These are phyloP conservation scores for Agelastica alni DNA, from an alignment of 2,888 invertebrate genomes.

Conservation along the genomic window DNA sequence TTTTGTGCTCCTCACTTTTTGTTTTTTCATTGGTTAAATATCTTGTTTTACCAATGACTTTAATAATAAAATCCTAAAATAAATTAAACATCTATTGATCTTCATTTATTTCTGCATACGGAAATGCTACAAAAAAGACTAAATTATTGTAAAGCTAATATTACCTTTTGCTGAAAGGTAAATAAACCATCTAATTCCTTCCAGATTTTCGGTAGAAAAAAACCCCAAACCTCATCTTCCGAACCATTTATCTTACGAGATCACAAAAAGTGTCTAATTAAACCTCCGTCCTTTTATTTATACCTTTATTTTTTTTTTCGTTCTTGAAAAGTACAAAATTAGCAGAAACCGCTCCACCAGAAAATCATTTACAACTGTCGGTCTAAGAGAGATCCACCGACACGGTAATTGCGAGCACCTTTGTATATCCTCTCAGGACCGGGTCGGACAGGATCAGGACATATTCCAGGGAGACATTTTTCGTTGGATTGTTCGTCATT, in stretches of 20 bases:
- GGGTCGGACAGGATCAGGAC: too few relatives aligned
- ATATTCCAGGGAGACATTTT: too few relatives aligned
- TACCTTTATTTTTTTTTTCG: conserved; percentile 14
- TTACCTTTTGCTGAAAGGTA: not conserved
- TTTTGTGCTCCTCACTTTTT: too few relatives aligned
- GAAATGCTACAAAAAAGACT: too few relatives aligned
- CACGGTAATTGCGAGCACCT: conserved; percentile 38
- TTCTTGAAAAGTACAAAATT: conserved; percentile 23
- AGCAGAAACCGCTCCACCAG: conserved; percentile 26
- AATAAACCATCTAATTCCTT: not conserved
- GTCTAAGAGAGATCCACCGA: conserved; percentile 1
- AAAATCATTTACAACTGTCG: conserved; percentile 34
- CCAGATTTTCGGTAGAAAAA: conserved; percentile 12
- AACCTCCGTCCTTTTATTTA: conserved; percentile 5
- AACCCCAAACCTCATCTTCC: conserved; percentile 7
- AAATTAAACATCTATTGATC: not conserved
- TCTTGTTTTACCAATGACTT: too few relatives aligned
- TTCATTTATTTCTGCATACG: too few relatives aligned
- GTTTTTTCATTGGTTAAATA: too few relatives aligned
- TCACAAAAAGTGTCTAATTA: conserved; percentile 21
- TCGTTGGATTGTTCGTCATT: too few relatives aligned
- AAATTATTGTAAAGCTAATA: too few relatives aligned
- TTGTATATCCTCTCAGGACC: not conserved
- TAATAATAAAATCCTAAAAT: too few relatives aligned
- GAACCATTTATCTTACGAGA: conserved; percentile 12